phyloP scores from a whole-genome alignment of 2,113 vertebrate species.

The Onychorhynchus coronatus region DNA sequence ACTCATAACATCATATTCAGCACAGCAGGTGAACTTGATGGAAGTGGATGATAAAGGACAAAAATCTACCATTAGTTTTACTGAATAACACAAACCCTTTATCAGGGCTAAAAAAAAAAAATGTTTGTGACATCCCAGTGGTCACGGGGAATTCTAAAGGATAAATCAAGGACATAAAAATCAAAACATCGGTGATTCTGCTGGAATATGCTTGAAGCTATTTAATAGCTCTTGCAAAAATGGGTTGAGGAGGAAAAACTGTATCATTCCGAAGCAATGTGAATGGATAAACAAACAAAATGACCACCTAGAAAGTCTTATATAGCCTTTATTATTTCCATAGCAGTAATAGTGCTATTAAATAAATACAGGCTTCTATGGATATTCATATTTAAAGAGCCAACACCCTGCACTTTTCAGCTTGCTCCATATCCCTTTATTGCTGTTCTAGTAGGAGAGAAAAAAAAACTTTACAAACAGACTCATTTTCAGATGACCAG shows the following conservation, averaged over 20 bases:
- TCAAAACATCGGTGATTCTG: neutral
- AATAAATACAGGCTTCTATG: neutral
- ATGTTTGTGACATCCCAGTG: neutral
- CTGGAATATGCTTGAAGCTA: neutral
- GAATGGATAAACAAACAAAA: slow-evolving; percentile 32
- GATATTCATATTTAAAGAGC: neutral
- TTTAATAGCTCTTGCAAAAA: neutral
- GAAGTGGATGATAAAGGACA: neutral
- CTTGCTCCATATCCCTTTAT: slow-evolving; percentile 38
- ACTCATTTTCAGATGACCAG: neutral
- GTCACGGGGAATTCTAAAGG: neutral
- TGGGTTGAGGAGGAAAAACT: neutral
- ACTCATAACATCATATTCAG: neutral
- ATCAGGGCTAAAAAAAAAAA: neutral
- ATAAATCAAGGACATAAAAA: neutral
- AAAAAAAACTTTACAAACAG: neutral
- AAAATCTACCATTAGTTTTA: neutral
- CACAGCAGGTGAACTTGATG: neutral
- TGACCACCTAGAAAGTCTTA: neutral
- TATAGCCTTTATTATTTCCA: neutral
- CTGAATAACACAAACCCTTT: neutral
- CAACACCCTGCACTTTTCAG: neutral
- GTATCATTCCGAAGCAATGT: neutral
- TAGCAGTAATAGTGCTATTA: neutral
- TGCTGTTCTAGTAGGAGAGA: neutral